Percentiles rank a stretch among this genome's conserved stretches.
phyloP scores from a whole-genome alignment of 2,888 invertebrate genomes.

The Ormyrus thymus region DNA sequence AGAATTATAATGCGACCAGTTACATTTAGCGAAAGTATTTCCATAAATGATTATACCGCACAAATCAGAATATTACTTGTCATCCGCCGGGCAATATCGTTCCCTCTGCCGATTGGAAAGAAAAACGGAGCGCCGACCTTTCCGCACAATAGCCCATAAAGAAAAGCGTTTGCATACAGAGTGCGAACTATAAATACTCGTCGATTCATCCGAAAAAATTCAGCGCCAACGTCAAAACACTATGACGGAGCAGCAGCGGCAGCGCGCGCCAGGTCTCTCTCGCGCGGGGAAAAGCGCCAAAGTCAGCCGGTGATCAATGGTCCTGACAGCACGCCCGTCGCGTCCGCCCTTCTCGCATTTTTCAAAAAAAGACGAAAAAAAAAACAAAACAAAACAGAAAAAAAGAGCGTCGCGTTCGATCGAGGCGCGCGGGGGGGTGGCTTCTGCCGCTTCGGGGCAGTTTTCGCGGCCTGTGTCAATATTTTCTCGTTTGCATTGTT shows the following conservation, averaged over 20 bases:
- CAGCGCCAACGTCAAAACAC: slow-evolving; percentile 45
- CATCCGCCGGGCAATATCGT: too few species aligned
- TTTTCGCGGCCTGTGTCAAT: slow-evolving; percentile 59
- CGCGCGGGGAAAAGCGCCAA: not conserved
- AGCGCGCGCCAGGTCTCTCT: not conserved
- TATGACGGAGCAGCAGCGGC: slow-evolving; percentile 37
- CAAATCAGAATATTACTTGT: too few species aligned
- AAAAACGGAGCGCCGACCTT: too few species aligned
- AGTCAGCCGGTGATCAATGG: slow-evolving; percentile 49
- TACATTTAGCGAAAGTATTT: too few species aligned
- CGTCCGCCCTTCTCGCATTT: slow-evolving; percentile 40
- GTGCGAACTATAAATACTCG: slow-evolving; percentile 19
- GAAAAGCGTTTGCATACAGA: slow-evolving; percentile 4
- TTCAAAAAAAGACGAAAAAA: slow-evolving; percentile 40
- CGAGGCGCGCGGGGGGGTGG: not conserved
- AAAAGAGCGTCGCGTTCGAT: not conserved
- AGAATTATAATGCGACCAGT: too few species aligned
- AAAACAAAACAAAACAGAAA: not conserved
- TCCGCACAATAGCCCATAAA: not conserved
- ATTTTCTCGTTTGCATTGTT: slow-evolving; percentile 63
- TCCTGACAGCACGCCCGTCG: slow-evolving; percentile 23
- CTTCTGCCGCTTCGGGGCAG: slow-evolving; percentile 22
- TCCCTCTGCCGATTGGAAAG: too few species aligned
- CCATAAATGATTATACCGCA: too few species aligned
- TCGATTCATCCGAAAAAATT: not conserved